phyloP scores from a whole-genome alignment of 2,888 invertebrate species.

The Noctua janthe region DNA sequence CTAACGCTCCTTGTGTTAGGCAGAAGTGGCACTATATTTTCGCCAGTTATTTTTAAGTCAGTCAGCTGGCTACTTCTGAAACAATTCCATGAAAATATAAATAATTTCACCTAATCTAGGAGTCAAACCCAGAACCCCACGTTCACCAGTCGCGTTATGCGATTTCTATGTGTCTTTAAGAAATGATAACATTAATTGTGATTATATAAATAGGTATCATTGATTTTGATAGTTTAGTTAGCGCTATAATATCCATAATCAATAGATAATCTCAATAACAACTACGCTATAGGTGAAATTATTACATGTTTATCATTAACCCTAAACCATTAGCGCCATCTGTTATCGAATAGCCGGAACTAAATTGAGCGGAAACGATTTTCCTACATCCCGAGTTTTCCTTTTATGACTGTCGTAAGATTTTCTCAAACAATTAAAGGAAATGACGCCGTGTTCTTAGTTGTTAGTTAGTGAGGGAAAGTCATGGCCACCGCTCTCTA shows the following conservation, averaged over 20 bases:
- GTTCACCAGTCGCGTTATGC: not conserved
- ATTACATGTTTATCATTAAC: not conserved
- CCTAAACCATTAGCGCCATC: constrained; percentile 53
- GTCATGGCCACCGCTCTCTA: constrained; percentile 81
- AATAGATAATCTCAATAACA: constrained; percentile 2
- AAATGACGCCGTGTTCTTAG: constrained; percentile 70
- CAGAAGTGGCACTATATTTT: not conserved
- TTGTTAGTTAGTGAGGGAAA: constrained; percentile 78
- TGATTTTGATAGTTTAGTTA: not conserved
- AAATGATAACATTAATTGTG: not conserved
- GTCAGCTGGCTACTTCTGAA: not conserved
- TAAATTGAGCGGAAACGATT: constrained; percentile 39
- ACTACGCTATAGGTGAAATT: not conserved
- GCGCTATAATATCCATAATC: not conserved
- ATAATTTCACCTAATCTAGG: not conserved
- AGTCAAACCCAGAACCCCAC: not conserved
- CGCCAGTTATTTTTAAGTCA: not conserved
- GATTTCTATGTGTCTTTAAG: not conserved
- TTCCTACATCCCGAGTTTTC: constrained; percentile 43
- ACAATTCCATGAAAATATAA: not conserved
- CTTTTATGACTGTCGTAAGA: not conserved
- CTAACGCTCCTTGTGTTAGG: not conserved
- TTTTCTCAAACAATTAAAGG: constrained; percentile 68
- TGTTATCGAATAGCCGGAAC: constrained; percentile 48
- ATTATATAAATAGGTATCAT: not conserved